Conservation (phyloP, 2,888 invertebrate genomes). For the Clivina fossor region DNA sequence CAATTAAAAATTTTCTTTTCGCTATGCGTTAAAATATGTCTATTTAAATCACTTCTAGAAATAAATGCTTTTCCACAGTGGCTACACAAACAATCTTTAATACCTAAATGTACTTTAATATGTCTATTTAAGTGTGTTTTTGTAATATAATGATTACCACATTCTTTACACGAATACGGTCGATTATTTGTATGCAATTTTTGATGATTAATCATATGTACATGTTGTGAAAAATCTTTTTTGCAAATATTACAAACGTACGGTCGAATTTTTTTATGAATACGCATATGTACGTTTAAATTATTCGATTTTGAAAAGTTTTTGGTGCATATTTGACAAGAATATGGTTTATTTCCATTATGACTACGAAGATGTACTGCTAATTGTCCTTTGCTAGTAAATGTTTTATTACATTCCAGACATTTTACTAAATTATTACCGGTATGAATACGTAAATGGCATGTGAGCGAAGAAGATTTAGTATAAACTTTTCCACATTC, state of each 20-base stretch:
- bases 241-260: slow-evolving; percentile 14
- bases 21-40: slow-evolving; percentile 60
- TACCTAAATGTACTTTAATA: slow-evolving; percentile 1
- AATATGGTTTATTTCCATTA: slow-evolving; percentile 17
- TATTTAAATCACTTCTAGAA: slow-evolving; percentile 61
- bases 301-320: slow-evolving; percentile 21
- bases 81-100: slow-evolving; percentile 50
- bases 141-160: slow-evolving; percentile 11
- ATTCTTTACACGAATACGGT: slow-evolving; percentile 9
- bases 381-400: slow-evolving; percentile 13
- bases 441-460: slow-evolving; percentile 24
- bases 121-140: slow-evolving; percentile 21
- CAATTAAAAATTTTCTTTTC: slow-evolving; percentile 61
- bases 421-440: slow-evolving; percentile 7
- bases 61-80: slow-evolving; percentile 62
- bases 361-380: slow-evolving; percentile 12
- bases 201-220: slow-evolving; percentile 19
- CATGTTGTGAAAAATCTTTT: slow-evolving; percentile 17
- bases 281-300: slow-evolving; percentile 17
- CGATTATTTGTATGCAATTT: slow-evolving; percentile 13
- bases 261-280: slow-evolving; percentile 7
- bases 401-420: slow-evolving; percentile 14
- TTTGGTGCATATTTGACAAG: slow-evolving; percentile 24
- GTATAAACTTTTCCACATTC: slow-evolving; percentile 24
- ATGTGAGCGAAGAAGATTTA: slow-evolving; percentile 6